Evolutionary conservation across 1,140 invertebrate genomes (phyloP).

Genomic region (Nilaparvata lugens): DNA sequence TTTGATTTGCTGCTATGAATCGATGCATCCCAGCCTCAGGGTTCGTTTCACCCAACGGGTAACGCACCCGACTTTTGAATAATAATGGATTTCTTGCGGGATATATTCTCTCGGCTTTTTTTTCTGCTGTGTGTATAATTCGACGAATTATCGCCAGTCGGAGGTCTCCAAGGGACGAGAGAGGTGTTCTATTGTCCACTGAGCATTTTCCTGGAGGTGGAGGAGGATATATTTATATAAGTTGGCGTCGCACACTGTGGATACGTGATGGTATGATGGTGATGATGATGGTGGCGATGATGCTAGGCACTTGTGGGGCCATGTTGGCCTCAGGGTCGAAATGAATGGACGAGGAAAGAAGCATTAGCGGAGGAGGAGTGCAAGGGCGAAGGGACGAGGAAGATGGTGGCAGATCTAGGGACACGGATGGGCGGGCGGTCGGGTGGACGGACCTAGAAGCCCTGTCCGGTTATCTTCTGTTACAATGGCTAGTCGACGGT

Average conservation of each 20-base stretch:
- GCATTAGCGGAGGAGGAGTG: neutral
- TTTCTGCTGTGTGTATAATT: neutral
- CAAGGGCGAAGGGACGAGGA: neutral
- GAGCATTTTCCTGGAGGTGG: too few relatives aligned
- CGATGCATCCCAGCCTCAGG: too few relatives aligned
- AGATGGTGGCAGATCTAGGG: too few relatives aligned
- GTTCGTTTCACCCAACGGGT: too few relatives aligned
- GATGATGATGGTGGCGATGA: too few relatives aligned
- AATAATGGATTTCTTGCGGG: neutral
- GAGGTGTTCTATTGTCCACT: constrained; percentile 1
- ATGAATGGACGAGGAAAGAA: neutral
- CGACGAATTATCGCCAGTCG: neutral
- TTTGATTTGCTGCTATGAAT: too few relatives aligned
- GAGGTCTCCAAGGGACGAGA: neutral
- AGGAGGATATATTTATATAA: neutral
- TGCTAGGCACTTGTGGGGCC: too few relatives aligned
- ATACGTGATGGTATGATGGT: neutral
- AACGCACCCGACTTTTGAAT: too few relatives aligned
- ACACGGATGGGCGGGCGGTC: neutral
- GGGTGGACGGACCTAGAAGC: neutral
- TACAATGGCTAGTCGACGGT: neutral
- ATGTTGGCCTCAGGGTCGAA: too few relatives aligned
- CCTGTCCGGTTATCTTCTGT: constrained; percentile 2
- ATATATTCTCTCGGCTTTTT: neutral
- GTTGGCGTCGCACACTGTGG: neutral